Conservation (phyloP, 2,113 vertebrate species). For the Pipa parva region DNA sequence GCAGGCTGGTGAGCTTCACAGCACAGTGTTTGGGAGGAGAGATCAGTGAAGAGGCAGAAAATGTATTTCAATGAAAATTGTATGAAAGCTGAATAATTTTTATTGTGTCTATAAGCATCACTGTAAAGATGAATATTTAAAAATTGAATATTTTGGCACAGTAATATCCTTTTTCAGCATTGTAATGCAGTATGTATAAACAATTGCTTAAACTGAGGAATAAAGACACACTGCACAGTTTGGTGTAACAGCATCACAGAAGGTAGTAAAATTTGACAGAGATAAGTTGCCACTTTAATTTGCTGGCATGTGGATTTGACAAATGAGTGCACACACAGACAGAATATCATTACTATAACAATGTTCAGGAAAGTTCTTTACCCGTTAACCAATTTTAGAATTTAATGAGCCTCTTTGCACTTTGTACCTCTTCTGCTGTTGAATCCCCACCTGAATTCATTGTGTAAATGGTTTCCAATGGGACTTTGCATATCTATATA, state of each 20-base stretch:
- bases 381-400: conserved; percentile 31
- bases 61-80: no score
- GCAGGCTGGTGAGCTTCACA: no score
- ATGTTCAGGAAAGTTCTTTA: conserved; percentile 17
- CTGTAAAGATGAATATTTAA: no score
- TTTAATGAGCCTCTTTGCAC: conserved; percentile 39
- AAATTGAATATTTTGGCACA: no score
- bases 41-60: no score
- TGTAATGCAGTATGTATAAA: not conserved
- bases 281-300: conserved; percentile 35
- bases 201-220: not conserved
- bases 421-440: conserved; percentile 27
- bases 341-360: conserved; percentile 27
- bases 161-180: no score
- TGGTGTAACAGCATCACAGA: not conserved
- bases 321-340: conserved; percentile 11
- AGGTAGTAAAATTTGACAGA: conserved; percentile 31
- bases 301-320: conserved; percentile 25
- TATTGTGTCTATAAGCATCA: no score
- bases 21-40: no score
- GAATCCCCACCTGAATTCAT: conserved; percentile 22
- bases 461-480: conserved; percentile 20
- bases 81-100: no score
- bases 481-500: conserved; percentile 9
- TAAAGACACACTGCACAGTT: not conserved